Evolutionary conservation across 2,113 vertebrate genomes (phyloP), one percentile per base, ranked within the genome.

Genomic region (Ammodytes marinus): DNA sequence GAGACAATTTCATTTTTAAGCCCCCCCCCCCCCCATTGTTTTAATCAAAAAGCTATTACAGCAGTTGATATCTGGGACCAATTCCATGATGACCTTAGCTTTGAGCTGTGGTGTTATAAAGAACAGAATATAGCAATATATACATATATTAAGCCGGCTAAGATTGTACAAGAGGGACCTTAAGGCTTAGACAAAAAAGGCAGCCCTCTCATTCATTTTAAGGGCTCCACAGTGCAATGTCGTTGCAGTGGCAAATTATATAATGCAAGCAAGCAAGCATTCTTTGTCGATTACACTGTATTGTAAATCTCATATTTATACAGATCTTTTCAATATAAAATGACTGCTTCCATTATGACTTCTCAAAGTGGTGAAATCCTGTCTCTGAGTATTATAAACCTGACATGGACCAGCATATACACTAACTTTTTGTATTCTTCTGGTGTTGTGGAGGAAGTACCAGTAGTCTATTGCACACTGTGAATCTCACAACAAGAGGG

Each of bases 401-500:
- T 49, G 7, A 66, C 15, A 39, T 37, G 53, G 7, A 42, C 14
- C 8, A 8, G 13, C n/a, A n/a, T n/a, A n/a, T n/a, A 17, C 19
- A 19, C 45, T 3, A 12, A 60, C 8, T 19, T 40, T 63, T 1
- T 45, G 46, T 42, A 8, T 39, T 64, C 4, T 71, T 40, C 19
- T 12, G 8, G 13, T 13, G 3, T 19, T 63, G 15, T 0, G 2
- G 11, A 64, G 4, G 12, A 6, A 53, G 60, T 52, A n/a, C 65
- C 13, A 17, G 52, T 39, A 37, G 13, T 12, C 57, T 8, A 8
- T 27, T 40, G 54, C 68, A 54, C 47, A 54, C 49, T 49, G 43
- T 72, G 43, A 77, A 39, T 11, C 40, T 57, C 66, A 17, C 54
- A 70, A 12, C 60, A 45, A 71, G 80, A 55, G 49, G 64, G 35